Conservation (phyloP, 2,888 invertebrate genomes). For the Parnassius orleans region DNA sequence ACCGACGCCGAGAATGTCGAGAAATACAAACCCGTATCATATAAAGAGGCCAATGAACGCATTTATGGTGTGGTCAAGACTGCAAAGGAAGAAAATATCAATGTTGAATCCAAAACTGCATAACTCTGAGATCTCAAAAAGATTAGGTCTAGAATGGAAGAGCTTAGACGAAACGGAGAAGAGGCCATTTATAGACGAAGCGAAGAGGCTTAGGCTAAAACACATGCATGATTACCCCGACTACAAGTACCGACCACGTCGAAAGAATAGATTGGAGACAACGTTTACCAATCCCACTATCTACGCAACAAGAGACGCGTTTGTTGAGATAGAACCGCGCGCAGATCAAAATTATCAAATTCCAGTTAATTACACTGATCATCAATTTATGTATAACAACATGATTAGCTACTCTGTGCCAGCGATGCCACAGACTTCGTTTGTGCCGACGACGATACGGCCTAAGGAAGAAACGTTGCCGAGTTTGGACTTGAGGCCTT, state of each 20-base stretch:
- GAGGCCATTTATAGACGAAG: constrained; percentile 93
- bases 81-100: constrained; percentile 92
- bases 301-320: constrained; percentile 57
- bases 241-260: constrained; percentile 85
- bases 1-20: constrained; percentile 58
- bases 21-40: constrained; percentile 84
- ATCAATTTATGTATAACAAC: constrained; percentile 68
- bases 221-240: constrained; percentile 88
- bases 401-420: constrained; percentile 69
- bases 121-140: constrained; percentile 90
- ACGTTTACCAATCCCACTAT: constrained; percentile 52
- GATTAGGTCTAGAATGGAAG: constrained; percentile 93
- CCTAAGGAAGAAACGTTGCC: constrained; percentile 62
- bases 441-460: constrained; percentile 54
- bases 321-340: constrained; percentile 65
- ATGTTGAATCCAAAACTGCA: constrained; percentile 90
- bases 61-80: constrained; percentile 98
- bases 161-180: constrained; percentile 88
- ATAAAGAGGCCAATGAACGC: constrained; percentile 99
- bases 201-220: constrained; percentile 86
- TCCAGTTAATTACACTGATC: constrained; percentile 58
- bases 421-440: constrained; percentile 56
- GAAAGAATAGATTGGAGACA: constrained; percentile 80
- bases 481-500: constrained; percentile 61
- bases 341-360: constrained; percentile 58